Evolutionary conservation across 1,140 invertebrate species (phyloP).

Genomic region (Euglossa dilemma): DNA sequence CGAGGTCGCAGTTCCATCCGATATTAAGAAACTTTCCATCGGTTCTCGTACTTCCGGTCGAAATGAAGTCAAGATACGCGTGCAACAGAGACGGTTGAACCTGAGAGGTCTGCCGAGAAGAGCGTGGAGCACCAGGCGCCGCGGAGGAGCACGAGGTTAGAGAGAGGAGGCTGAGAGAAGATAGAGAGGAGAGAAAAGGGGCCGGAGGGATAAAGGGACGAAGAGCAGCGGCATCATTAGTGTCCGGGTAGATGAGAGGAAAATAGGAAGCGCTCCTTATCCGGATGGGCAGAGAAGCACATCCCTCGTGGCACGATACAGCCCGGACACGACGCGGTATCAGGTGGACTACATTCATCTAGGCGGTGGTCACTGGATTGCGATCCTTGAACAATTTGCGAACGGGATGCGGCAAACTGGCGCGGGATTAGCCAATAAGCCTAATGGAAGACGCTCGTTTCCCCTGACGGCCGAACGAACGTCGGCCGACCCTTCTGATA

Average conservation of each 20-base stretch:
- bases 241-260: conserved; percentile 69
- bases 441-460: conserved; percentile 67
- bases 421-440: conserved; percentile 64
- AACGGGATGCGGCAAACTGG: conserved; percentile 45
- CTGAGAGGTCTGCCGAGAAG: not conserved
- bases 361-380: conserved; percentile 43
- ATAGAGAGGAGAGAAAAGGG: not conserved
- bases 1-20: conserved; percentile 60
- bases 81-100: conserved; percentile 19
- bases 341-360: conserved; percentile 67
- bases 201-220: not conserved
- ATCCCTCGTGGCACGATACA: conserved; percentile 35
- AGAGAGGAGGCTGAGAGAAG: not conserved
- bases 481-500: conserved; percentile 14
- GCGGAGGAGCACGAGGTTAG: not conserved
- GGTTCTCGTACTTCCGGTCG: conserved; percentile 60
- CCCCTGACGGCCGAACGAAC: conserved; percentile 43
- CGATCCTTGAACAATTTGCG: conserved; percentile 59
- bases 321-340: conserved; percentile 42
- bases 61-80: conserved; percentile 62
- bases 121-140: not conserved
- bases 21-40: conserved; percentile 80
- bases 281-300: conserved; percentile 43
- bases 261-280: conserved; percentile 70
- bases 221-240: conserved; percentile 54